Base-by-base conservation (phyloP, 2,797 vertebrate genomes). In the Lates japonicus region DNA sequence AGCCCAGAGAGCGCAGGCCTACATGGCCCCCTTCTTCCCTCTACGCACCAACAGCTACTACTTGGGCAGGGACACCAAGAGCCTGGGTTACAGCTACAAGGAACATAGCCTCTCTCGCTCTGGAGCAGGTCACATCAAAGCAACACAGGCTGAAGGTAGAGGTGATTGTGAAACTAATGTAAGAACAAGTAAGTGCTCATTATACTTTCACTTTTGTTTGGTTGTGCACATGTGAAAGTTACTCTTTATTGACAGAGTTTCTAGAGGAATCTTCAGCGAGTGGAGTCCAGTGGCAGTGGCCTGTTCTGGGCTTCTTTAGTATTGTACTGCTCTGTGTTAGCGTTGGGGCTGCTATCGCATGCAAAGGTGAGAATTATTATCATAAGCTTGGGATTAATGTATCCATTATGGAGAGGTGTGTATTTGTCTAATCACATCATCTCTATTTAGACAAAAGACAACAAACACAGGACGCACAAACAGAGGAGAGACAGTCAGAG, bases 21-120 rank as follows among this genome's bases (percentile, higher is more conserved):
- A 33, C 72, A 87, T 84, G 82, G 71, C 79, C 6, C 82, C 83
- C 0, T 85, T 83, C 70, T 69, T 85, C 49, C 74, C 80, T 9
- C 71, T 82, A 8, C 63, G 57, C 2, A 68, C 51, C 39, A 85
- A 84, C 52, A 46, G 5, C 58, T 81, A 64, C 37, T 85, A 41
- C 51, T 63, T 22, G 51, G 33, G 29, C 20, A 59, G 19, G 13
- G 2, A 63, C 42, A 75, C 33, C 0, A 1, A 16, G 14, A 59
- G 16, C 9, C 68, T 88, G 54, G 80, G 80, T 9, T 88, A 85
- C 33, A 62, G 5, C 1, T 88, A 81, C 51, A 70, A 14, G 22
- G 73, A 82, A 2, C 70, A 68, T 19, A 71, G 54, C 29, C 42
- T 58, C 41, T 17, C 5, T 65, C 48, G 0, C 12, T 10, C 39